Conservation (phyloP, 1,140 invertebrate species). For the Pogonomyrmex barbatus region DNA sequence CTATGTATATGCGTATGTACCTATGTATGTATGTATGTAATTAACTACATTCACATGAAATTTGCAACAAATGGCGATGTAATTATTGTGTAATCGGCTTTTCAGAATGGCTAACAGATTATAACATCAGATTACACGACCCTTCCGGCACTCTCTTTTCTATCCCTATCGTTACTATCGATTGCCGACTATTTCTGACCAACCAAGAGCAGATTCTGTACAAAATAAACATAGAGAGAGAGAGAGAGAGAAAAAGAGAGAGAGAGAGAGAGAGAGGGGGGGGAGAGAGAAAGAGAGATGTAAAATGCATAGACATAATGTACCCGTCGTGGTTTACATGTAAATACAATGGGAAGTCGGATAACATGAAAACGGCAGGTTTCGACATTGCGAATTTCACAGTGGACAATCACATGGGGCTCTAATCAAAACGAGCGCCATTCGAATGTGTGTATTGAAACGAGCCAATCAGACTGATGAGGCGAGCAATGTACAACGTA, state of each 20-base stretch:
- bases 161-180: constrained; percentile 38
- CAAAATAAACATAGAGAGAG: neutral
- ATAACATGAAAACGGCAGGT: constrained; percentile 63
- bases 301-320: constrained; percentile 51
- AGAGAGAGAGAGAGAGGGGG: neutral
- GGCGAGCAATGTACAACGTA: constrained; percentile 36
- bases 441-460: constrained; percentile 18
- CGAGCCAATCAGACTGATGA: constrained; percentile 67
- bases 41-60: constrained; percentile 42
- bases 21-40: neutral
- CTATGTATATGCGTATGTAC: neutral
- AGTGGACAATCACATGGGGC: constrained; percentile 14
- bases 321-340: constrained; percentile 58
- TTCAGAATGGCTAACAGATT: constrained; percentile 30
- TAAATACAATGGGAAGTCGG: constrained; percentile 36
- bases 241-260: constrained; percentile 1
- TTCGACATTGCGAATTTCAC: constrained; percentile 61
- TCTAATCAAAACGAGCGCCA: constrained; percentile 31
- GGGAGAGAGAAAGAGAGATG: constrained; percentile 3
- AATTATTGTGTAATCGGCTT: constrained; percentile 49
- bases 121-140: constrained; percentile 35
- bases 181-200: constrained; percentile 44
- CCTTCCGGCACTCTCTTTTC: neutral
- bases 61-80: constrained; percentile 1
- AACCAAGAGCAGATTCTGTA: neutral